Percentiles rank a stretch among this genome's conserved stretches.
These are phyloP conservation scores for Loxodonta africana DNA, from an alignment of 2,113 vertebrate genomes.

Conservation along the genomic window DNA sequence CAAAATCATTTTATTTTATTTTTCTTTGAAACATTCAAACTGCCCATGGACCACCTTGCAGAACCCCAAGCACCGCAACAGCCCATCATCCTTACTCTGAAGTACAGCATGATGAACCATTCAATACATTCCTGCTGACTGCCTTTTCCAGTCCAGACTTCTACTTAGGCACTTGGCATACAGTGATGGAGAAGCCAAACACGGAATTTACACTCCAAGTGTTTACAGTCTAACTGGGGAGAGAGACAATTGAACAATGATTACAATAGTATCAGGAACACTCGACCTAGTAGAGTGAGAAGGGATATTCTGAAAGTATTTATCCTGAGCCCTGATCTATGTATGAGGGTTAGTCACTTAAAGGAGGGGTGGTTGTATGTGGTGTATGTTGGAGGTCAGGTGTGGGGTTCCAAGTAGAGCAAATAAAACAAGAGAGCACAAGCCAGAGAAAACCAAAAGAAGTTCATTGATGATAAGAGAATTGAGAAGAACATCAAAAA, in stretches of 20 bases:
- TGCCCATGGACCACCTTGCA: not conserved
- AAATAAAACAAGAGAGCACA: not conserved
- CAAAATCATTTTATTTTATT: not conserved
- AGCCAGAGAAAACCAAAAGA: not conserved
- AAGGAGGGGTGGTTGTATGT: not conserved
- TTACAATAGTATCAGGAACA: not conserved
- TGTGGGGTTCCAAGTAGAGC: not conserved
- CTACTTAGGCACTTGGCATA: not conserved
- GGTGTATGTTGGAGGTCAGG: not conserved
- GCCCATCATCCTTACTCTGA: fast-evolving
- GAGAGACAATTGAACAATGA: not conserved
- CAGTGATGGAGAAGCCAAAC: not conserved
- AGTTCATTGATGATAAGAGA: not conserved
- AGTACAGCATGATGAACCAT: not conserved
- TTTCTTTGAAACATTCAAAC: not conserved
- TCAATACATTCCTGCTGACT: not conserved
- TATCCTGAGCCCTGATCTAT: not conserved
- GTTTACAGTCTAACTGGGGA: not conserved
- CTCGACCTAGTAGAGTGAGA: not conserved
- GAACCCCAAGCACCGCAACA: too few relatives aligned
- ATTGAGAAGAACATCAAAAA: not conserved
- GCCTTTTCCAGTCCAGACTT: not conserved
- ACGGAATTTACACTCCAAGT: not conserved
- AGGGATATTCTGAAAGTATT: not conserved
- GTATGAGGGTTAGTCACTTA: not conserved